phyloP scores from a whole-genome alignment of 2,888 invertebrate genomes.

The Thecocarcelia acutangulata region DNA sequence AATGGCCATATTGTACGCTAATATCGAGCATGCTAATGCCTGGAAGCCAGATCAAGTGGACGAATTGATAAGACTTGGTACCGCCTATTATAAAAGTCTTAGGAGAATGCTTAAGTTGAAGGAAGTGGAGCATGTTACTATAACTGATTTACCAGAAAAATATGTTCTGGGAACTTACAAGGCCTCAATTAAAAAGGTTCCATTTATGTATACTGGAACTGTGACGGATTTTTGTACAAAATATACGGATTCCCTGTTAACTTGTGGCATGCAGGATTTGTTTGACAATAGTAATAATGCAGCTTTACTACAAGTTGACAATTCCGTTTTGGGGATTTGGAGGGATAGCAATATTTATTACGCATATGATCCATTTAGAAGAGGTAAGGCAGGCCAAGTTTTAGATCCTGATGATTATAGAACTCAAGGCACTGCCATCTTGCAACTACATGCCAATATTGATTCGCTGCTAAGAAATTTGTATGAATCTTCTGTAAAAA shows the following conservation, averaged over 20 bases:
- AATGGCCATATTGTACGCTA: slow-evolving; percentile 85
- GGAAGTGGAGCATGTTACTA: slow-evolving; percentile 74
- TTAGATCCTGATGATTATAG: slow-evolving; percentile 81
- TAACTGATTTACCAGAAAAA: slow-evolving; percentile 79
- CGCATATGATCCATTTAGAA: slow-evolving; percentile 86
- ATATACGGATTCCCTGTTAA: slow-evolving; percentile 75
- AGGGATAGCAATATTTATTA: slow-evolving; percentile 85
- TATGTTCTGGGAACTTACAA: slow-evolving; percentile 80
- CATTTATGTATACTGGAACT: slow-evolving; percentile 76
- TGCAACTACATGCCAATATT: slow-evolving; percentile 85
- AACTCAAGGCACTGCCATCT: slow-evolving; percentile 82
- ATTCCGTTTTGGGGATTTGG: slow-evolving; percentile 84
- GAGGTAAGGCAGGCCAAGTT: slow-evolving; percentile 83
- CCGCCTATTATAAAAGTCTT: slow-evolving; percentile 74
- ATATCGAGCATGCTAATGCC: slow-evolving; percentile 85
- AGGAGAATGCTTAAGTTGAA: slow-evolving; percentile 74
- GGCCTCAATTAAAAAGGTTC: slow-evolving; percentile 75
- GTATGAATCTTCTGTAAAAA: slow-evolving; percentile 81
- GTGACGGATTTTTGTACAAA: slow-evolving; percentile 75
- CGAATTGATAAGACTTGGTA: slow-evolving; percentile 76
- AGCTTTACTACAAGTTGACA: slow-evolving; percentile 83
- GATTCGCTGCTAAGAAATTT: slow-evolving; percentile 84
- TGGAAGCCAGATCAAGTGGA: slow-evolving; percentile 86
- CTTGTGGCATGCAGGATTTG: slow-evolving; percentile 73
- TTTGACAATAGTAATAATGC: slow-evolving; percentile 74